Base-by-base conservation (phyloP, 2,888 invertebrate species). In the Pedicia rivosa region DNA sequence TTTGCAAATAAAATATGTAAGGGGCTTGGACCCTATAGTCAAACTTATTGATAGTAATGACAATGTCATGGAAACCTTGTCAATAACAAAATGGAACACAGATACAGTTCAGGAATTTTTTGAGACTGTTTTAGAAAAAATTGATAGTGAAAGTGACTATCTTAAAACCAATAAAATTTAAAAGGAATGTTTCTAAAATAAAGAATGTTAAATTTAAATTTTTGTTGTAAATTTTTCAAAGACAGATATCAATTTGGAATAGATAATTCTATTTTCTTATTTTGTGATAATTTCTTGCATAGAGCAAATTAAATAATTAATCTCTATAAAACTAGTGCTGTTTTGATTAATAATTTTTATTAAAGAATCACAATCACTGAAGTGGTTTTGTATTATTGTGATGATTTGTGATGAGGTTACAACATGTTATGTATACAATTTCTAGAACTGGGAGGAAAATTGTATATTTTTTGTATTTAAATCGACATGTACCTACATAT, bases 11-110 rank as follows among this genome's bases (percentile, higher is more conserved):
- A 83, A 84, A 53, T 95, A 95, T 54, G 81, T 91, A 1, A 72
- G 94, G 42, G 97, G 95, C 5, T 66, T 92, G 38, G 91, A 95
- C 63, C 97, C 97, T 0, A 78, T 88, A 43, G 90, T 98, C 31
- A 87, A 90, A 55, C 64, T 98, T 35, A 68, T 87, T 47, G 87
- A 94, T 54, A 76, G 76, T 42, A 78, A 78, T 50, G 84, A 81
- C 22, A 78, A 82, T 52, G 74, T 88, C 2, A 75, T 76, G 55
- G 91, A 92, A 55, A 77, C 83, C 15, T 72, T 97, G 19, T 94
- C 92, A 36, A 94, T 98, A 53, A 91, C 92, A 50, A 94, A 94
- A 56, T 97, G 97, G 97, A 88, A 95, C 59, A 97, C 97, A 1
- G 95, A 98, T 60, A 86, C 94, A 0, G 84, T 98, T 3, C 88